Evolutionary conservation across 2,797 vertebrate genomes (phyloP), one percentile per base, ranked within the genome.

Genomic region (Halcyon leucocephala): DNA sequence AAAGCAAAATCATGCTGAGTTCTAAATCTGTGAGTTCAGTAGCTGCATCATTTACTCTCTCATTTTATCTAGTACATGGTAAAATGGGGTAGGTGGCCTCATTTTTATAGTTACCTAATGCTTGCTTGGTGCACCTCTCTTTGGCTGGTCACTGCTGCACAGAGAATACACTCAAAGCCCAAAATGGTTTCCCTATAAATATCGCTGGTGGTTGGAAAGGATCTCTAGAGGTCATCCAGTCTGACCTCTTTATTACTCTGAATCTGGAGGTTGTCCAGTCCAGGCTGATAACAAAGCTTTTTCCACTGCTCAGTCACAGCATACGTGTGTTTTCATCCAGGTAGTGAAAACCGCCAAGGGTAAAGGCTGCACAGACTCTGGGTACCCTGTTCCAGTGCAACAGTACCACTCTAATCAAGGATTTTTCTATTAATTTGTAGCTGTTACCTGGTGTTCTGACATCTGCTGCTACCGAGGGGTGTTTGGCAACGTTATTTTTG

Each of bases 181-280:
- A 3, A 65, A 58, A 49, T 39, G 55, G 15, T 31, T 88, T 90
- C 87, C 35, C 80, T 90, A 37, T 93, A 87, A 95, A 89, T 95
- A 70, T 51, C 35, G 0, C 25, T n/a, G 12, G 49, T 82, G 29
- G 5, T 54, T 79, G 55, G 74, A 62, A 89, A 66, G 51, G 80
- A 64, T 74, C 48, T 60, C 39, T 88, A 39, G 92, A 93, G 93
- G 89, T 93, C 74, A 44, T 7, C 14, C 70, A 7, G 39, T 66
- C 60, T 48, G 20, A 58, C 31, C 3, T 70, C 46, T 82, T 51
- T 46, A 37, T 89, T 66, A 9, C 37, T 72, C 12, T 6, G 2
- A 31, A 20, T 41, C 74, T 92, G 87, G 64, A 94, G 48, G 22
- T 35, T 83, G 26, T 49, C 39, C 33, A 60, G 28, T 31, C n/a